Conservation (phyloP, 2,888 invertebrate species). For the Gibbula magus region DNA sequence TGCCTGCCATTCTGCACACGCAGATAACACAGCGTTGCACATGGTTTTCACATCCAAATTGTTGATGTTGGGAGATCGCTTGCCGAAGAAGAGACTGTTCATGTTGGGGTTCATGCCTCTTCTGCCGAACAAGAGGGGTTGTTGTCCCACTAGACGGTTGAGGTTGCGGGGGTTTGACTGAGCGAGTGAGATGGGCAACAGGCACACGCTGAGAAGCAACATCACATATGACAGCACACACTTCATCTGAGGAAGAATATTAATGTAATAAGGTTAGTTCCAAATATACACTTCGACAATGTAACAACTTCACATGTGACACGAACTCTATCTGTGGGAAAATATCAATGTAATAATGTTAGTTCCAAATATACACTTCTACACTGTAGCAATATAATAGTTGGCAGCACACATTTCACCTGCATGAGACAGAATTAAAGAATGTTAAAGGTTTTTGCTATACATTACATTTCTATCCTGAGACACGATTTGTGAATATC, state of each 20-base stretch:
- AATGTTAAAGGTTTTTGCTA: no score
- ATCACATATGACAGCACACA: constrained; percentile 20
- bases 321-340: no score
- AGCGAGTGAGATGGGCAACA: constrained; percentile 3
- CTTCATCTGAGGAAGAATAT: constrained; percentile 34
- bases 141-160: constrained; percentile 49
- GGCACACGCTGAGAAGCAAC: constrained; percentile 5
- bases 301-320: no score
- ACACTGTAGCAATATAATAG: no score
- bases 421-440: no score
- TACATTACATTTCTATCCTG: no score
- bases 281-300: no score
- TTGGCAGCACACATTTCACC: no score
- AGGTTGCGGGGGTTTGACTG: constrained; percentile 35
- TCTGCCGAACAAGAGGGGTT: constrained; percentile 60
- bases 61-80: constrained; percentile 39
- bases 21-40: constrained; percentile 20
- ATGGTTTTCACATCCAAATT: constrained; percentile 7
- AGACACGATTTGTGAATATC: no score
- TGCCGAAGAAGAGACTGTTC: constrained; percentile 69
- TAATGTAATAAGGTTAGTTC: no score
- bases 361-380: no score
- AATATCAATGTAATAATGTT: no score
- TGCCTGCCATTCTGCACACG: neutral
- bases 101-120: constrained; percentile 65